A percentile compares a stretch with the other conserved stretches of the same genome.
These are phyloP conservation scores for Orchestia grillus DNA, from an alignment of 1,140 invertebrate genomes.

Conservation along the genomic window DNA sequence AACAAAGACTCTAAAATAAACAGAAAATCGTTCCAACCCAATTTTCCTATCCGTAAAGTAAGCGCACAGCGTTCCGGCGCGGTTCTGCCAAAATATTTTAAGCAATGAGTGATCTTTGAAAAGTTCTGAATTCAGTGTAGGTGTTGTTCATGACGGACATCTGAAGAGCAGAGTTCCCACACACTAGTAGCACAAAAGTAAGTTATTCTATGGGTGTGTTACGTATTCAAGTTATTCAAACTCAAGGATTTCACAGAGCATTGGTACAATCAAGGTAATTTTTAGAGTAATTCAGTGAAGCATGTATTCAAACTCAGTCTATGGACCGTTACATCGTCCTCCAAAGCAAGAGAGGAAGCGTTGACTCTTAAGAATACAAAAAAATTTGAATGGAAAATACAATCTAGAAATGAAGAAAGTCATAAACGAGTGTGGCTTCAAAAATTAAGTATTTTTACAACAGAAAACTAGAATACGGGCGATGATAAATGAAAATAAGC, in stretches of 20 bases:
- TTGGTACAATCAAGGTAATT: not conserved
- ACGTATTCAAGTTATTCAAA: not conserved
- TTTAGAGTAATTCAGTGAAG: not conserved
- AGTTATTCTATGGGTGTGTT: not conserved
- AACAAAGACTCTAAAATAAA: not conserved
- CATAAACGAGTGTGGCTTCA: not conserved
- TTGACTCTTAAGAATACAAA: not conserved
- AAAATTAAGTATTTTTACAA: not conserved
- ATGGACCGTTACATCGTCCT: too few species aligned
- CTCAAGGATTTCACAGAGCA: not conserved
- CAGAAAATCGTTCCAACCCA: not conserved
- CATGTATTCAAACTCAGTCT: not conserved
- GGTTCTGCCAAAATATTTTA: not conserved
- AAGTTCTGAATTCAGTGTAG: not conserved
- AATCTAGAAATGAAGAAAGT: not conserved
- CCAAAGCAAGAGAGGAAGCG: not conserved
- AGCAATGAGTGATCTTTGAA: not conserved
- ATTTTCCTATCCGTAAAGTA: too few species aligned
- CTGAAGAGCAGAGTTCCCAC: not conserved
- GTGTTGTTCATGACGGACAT: not conserved
- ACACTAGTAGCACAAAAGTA: not conserved
- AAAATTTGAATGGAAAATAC: not conserved
- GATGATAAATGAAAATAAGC: not conserved
- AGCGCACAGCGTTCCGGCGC: not conserved
- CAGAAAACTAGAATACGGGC: not conserved